These are phyloP conservation scores for Leucoraja ocellata DNA, from an alignment of 2,797 vertebrate species.

Conservation along the genomic window DNA sequence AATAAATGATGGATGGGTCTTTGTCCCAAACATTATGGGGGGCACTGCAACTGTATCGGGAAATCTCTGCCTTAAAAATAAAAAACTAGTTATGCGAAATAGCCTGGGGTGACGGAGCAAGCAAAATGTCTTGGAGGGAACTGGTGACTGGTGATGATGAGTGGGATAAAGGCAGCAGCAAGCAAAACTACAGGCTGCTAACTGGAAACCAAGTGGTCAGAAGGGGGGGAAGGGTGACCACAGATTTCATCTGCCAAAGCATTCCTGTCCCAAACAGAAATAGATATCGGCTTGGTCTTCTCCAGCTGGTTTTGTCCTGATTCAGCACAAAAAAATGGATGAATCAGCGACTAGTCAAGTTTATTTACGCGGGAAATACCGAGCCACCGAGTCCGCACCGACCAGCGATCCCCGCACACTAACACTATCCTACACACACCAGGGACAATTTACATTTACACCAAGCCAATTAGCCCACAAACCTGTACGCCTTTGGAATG, in stretches of 20 bases:
- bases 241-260: background rate
- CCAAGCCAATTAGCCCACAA: too few relatives aligned
- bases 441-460: too few relatives aligned
- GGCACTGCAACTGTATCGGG: background rate
- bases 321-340: background rate
- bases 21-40: too few relatives aligned
- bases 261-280: background rate
- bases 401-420: too few relatives aligned
- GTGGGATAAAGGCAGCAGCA: background rate
- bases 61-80: background rate
- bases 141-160: background rate
- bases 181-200: background rate
- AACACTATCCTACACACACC: too few relatives aligned
- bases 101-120: background rate
- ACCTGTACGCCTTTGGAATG: too few relatives aligned
- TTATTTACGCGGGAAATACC: too few relatives aligned
- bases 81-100: background rate
- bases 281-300: background rate
- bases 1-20: too few relatives aligned
- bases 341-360: background rate
- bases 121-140: background rate
- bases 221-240: background rate
- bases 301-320: background rate
- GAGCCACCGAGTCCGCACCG: too few relatives aligned
- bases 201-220: background rate